A percentile compares a stretch with the other conserved stretches of the same genome.
These are phyloP conservation scores for Pangasius sanitwongsei DNA, from an alignment of 2,797 vertebrate genomes.

Conservation along the genomic window DNA sequence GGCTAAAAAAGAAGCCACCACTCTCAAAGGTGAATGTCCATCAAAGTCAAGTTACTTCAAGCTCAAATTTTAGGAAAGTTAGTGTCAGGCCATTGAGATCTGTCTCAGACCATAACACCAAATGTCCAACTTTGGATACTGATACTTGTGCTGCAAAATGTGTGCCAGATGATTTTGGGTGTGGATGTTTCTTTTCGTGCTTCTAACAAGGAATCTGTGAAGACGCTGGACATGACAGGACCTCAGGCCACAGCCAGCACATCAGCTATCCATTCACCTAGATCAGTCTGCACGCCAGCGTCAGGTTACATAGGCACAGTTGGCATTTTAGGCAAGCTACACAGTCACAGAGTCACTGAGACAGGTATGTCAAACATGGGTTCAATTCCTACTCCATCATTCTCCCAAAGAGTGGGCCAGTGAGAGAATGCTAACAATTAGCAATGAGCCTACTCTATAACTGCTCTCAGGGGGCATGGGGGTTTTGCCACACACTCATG, in stretches of 20 bases:
- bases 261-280: conserved; percentile 60
- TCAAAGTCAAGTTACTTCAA: conserved; percentile 50
- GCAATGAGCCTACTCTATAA: conserved; percentile 21
- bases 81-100: conserved; percentile 32
- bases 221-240: conserved; percentile 40
- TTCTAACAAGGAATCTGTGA: conserved; percentile 32
- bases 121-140: conserved; percentile 40
- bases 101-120: conserved; percentile 37
- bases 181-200: not conserved
- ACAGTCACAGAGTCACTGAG: conserved; percentile 72
- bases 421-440: conserved; percentile 27
- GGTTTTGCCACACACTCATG: conserved; percentile 61
- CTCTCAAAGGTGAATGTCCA: conserved; percentile 59
- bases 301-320: conserved; percentile 81
- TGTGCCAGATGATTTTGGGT: conserved; percentile 35
- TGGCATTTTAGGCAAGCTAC: conserved; percentile 80
- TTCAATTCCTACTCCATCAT: conserved; percentile 47
- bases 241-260: conserved; percentile 59
- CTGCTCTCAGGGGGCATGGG: conserved; percentile 3
- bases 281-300: conserved; percentile 70
- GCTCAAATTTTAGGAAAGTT: conserved; percentile 27
- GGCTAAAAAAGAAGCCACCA: conserved; percentile 61
- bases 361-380: conserved; percentile 68
- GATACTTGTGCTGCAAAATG: conserved; percentile 25
- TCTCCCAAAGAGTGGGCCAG: conserved; percentile 57